Conservation (phyloP, 2,888 invertebrate genomes). For the Macaria notata region DNA sequence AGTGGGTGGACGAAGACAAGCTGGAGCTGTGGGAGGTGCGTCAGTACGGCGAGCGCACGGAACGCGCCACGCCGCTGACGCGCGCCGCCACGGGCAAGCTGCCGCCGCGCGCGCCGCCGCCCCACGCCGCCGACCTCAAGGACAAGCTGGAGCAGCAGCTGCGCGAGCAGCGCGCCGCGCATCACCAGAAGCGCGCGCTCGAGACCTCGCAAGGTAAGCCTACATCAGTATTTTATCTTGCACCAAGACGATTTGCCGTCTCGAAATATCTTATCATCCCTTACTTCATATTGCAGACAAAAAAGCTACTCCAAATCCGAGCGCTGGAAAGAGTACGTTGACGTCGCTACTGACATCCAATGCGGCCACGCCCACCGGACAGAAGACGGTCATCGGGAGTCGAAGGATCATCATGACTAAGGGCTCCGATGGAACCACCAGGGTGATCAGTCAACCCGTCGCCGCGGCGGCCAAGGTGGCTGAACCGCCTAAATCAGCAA, state of each 20-base stretch:
- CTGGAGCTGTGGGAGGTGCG: slow-evolving; percentile 98
- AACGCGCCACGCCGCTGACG: slow-evolving; percentile 89
- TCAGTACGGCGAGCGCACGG: slow-evolving; percentile 91
- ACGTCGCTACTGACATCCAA: slow-evolving; percentile 85
- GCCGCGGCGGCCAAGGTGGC: slow-evolving; percentile 58
- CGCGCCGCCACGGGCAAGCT: slow-evolving; percentile 90
- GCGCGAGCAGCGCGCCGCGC: slow-evolving; percentile 92
- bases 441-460: slow-evolving; percentile 84
- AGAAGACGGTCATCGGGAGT: slow-evolving; percentile 85
- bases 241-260: no score
- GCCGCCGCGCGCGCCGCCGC: slow-evolving; percentile 74
- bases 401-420: slow-evolving; percentile 89
- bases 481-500: slow-evolving; percentile 46
- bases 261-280: no score
- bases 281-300: slow-evolving; percentile 57
- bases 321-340: slow-evolving; percentile 84
- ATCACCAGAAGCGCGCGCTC: slow-evolving; percentile 92
- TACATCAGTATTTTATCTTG: background rate
- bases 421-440: slow-evolving; percentile 85
- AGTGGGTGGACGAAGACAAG: slow-evolving; percentile 98
- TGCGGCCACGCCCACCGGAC: slow-evolving; percentile 76
- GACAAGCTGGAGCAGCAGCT: slow-evolving; percentile 96
- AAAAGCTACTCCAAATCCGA: slow-evolving; percentile 76
- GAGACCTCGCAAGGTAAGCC: slow-evolving; percentile 84
- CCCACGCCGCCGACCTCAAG: slow-evolving; percentile 88